Conservation (phyloP, 2,113 vertebrate species). For the Trichechus manatus region DNA sequence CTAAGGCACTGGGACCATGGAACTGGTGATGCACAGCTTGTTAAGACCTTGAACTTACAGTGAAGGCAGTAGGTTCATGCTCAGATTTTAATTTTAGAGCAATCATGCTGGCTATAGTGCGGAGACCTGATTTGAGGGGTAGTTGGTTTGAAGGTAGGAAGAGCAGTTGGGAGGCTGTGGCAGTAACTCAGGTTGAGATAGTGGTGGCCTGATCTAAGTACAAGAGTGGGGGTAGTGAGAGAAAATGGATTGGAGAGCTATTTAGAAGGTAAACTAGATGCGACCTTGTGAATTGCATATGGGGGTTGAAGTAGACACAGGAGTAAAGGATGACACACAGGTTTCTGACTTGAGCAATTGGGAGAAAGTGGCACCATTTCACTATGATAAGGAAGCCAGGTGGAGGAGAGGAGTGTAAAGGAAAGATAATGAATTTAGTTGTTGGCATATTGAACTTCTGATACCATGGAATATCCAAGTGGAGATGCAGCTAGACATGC, state of each 20-base stretch:
- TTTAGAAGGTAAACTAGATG: background rate
- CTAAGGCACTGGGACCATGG: background rate
- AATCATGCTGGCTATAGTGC: background rate
- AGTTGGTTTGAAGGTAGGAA: background rate
- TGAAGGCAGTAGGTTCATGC: background rate
- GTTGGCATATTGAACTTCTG: background rate
- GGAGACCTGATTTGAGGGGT: background rate
- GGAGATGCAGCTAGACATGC: background rate
- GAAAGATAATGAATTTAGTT: background rate
- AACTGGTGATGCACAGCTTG: background rate
- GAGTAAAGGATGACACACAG: background rate
- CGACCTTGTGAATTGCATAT: background rate
- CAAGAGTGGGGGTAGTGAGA: background rate
- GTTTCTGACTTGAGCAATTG: background rate
- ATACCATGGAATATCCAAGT: background rate
- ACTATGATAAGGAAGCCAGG: background rate
- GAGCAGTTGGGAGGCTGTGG: background rate
- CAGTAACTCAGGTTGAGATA: background rate
- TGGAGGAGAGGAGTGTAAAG: background rate
- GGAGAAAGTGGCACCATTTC: background rate
- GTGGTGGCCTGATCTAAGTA: background rate
- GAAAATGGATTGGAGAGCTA: background rate
- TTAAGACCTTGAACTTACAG: background rate
- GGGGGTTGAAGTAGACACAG: background rate
- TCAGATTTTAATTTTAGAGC: background rate